Conservation (phyloP, 2,888 invertebrate species). For the Melanostoma scalare region DNA sequence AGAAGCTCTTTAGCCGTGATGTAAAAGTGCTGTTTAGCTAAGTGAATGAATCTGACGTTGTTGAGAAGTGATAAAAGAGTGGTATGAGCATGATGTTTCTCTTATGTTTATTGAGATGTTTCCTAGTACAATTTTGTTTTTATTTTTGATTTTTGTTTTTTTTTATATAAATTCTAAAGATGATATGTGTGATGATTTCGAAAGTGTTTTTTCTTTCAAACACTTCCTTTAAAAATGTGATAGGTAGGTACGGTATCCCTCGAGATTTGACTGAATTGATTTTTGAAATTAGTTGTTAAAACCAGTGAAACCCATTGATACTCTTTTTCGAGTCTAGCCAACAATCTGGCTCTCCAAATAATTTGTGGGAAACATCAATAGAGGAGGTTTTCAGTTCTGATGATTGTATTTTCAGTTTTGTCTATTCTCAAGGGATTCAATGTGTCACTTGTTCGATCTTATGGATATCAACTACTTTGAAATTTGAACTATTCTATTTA, state of each 20-base stretch:
- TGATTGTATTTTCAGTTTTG: background rate
- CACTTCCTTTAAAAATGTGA: no score
- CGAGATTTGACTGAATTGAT: no score
- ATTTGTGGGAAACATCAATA: no score
- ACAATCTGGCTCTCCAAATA: no score
- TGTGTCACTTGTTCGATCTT: background rate
- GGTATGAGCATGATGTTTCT: conserved; percentile 55
- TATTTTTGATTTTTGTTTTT: conserved; percentile 13
- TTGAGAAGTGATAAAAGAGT: conserved; percentile 58
- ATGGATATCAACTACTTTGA: conserved; percentile 43
- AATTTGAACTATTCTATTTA: conserved; percentile 61
- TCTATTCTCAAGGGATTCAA: no score
- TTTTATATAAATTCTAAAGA: conserved; percentile 44
- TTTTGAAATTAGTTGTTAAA: no score
- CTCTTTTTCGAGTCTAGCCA: no score
- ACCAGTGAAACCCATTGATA: no score
- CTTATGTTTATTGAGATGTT: conserved; percentile 9
- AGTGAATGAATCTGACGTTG: conserved; percentile 33
- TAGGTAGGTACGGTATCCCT: no score
- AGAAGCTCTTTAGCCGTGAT: conserved; percentile 55
- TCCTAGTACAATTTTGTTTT: conserved; percentile 1
- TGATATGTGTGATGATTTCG: conserved; percentile 71
- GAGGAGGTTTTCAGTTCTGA: no score
- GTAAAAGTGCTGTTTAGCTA: conserved; percentile 34
- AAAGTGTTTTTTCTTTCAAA: conserved; percentile 40